A percentile compares a stretch with the other conserved stretches of the same genome.
Conservation (phyloP, 2,888 invertebrate genomes). For the Plagodis dolabraria region DNA sequence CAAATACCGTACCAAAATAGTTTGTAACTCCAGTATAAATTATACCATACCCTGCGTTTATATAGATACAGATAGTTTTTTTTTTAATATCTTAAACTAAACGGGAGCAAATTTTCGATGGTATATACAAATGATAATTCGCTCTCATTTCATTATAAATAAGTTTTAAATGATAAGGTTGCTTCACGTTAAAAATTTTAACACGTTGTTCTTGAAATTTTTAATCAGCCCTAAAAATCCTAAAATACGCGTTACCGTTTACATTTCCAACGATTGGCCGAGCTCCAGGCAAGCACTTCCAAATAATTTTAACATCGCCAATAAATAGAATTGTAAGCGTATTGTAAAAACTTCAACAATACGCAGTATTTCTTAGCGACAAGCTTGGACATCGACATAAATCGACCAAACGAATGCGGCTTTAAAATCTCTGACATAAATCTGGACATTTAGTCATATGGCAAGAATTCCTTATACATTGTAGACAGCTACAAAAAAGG, state of each 20-base stretch:
- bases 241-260: conserved; percentile 19
- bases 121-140: too few species aligned
- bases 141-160: too few species aligned
- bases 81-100: too few species aligned
- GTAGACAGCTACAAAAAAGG: conserved; percentile 40
- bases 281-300: conserved; percentile 20
- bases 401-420: conserved; percentile 45
- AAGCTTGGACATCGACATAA: conserved; percentile 42
- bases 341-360: conserved; percentile 51
- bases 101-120: too few species aligned
- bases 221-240: conserved; percentile 9
- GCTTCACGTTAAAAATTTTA: background rate
- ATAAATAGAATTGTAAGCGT: conserved; percentile 41
- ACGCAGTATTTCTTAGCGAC: conserved; percentile 42
- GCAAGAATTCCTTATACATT: conserved; percentile 38
- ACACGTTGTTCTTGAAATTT: background rate
- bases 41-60: too few species aligned
- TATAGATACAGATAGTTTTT: too few species aligned
- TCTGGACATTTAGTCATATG: conserved; percentile 41
- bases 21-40: too few species aligned
- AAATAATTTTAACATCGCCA: conserved; percentile 29
- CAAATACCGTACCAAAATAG: too few species aligned
- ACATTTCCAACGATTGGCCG: conserved; percentile 21
- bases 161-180: too few species aligned
- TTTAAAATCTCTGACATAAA: conserved; percentile 52